Evolutionary conservation across 1,140 invertebrate genomes (phyloP), one percentile per base, ranked within the genome.

Genomic region (Eriosoma lanigerum): DNA sequence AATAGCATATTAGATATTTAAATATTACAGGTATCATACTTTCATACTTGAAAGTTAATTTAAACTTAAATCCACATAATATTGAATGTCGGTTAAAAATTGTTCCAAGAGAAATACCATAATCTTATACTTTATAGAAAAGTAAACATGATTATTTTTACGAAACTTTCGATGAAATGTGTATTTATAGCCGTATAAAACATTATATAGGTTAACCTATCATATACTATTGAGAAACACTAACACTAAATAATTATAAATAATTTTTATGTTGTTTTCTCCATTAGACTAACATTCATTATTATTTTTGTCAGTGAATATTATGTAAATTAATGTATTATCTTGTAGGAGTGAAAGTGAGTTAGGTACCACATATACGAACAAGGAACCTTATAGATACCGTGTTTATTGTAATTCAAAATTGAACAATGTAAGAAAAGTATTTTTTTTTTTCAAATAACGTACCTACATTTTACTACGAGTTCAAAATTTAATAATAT

Each of bases 291-390:
- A 19, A 21, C 32, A 38, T 44, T 13, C 9, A 38, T 66, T 66
- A 1, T 21, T 64, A n/a, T 38, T 64, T 62, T n/a, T n/a, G n/a
- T n/a, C n/a, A 38, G 58, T 26, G 15, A 62, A 62, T 62, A 62
- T 62, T 62, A 29, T 62, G 58, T 62, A 62, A 62, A 62, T 62
- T 10, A 62, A 38, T 26, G 58, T 29, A 62, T 62, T 17, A 17
- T 29, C 15, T 26, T 19, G 1, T 10, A 66, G 19, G 19, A 66
- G 32, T 66, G 32, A 38, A 66, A 66, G 62, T 66, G 21, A 66
- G 29, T 66, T 21, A 38, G n/a, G 8, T 38, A 38, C 32, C 32
- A 38, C 8, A 8, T 38, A 4, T 17, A 29, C 29, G 15, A 60
- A 60, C 26, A 62, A 2, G 48, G 15, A 12, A 12, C 48, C 50